phyloP scores from a whole-genome alignment of 92 coral and sea anemone species.

The Palythoa caribaeorum region DNA sequence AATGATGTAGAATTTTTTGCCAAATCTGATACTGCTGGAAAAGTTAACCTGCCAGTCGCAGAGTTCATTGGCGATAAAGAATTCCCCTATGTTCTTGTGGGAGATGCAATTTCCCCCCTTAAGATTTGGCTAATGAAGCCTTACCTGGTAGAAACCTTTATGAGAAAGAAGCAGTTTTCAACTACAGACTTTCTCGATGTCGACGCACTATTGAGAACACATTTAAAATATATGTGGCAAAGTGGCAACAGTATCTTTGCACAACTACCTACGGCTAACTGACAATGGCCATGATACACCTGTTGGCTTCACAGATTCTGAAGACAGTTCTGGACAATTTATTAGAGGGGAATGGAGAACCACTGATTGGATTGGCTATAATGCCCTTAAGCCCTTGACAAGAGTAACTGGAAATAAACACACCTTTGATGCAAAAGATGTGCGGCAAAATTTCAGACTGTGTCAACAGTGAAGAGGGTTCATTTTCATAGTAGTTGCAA shows the following conservation, averaged over 20 bases:
- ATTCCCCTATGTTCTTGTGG: conserved; percentile 34
- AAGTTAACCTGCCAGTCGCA: conserved; percentile 12
- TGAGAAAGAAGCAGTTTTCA: conserved; percentile 52
- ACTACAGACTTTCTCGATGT: conserved; percentile 47
- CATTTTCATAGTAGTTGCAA: conserved; percentile 59
- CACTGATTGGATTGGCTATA: conserved; percentile 43
- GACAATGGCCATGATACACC: conserved; percentile 61
- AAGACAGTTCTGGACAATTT: conserved; percentile 58
- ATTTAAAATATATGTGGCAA: conserved; percentile 45
- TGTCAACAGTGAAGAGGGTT: conserved; percentile 57
- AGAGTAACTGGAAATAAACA: conserved; percentile 51
- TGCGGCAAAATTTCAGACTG: conserved; percentile 38
- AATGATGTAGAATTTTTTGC: conserved; percentile 1
- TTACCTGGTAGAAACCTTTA: conserved; percentile 47
- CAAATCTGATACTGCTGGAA: neutral
- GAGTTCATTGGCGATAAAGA: conserved; percentile 20
- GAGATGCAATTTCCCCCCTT: conserved; percentile 48
- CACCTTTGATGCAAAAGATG: conserved; percentile 33
- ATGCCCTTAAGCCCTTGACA: conserved; percentile 40
- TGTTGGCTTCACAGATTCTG: conserved; percentile 59
- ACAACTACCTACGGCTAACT: conserved; percentile 66
- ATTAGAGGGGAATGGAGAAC: conserved; percentile 66
- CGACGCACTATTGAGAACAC: conserved; percentile 50
- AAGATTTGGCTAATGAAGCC: conserved; percentile 51
- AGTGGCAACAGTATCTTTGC: conserved; percentile 62